Conservation (phyloP, 2,888 invertebrate genomes). For the Drosophila longiperda region DNA sequence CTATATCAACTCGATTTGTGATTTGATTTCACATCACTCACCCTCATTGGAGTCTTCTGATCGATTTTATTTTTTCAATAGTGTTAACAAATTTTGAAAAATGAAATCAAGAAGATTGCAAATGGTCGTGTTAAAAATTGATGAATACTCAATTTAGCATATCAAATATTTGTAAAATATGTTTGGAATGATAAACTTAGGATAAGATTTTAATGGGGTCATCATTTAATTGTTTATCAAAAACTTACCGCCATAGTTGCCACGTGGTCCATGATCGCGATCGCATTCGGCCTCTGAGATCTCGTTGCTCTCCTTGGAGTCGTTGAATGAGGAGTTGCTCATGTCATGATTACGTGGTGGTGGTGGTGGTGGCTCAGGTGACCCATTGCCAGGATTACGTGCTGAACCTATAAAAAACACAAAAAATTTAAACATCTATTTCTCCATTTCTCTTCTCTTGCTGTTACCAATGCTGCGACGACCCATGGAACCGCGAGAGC, state of each 20-base stretch:
- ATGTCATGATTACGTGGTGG: constrained; percentile 93
- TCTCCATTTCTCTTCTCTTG: no score
- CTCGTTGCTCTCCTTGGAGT: constrained; percentile 97
- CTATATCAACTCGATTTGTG: constrained; percentile 46
- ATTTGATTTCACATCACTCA: constrained; percentile 78
- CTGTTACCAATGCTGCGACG: constrained; percentile 86
- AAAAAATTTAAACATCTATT: background rate
- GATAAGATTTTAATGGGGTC: background rate
- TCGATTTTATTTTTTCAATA: constrained; percentile 42
- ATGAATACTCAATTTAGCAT: constrained; percentile 38
- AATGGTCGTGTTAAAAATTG: constrained; percentile 60
- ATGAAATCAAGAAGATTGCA: constrained; percentile 61
- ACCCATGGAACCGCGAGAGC: constrained; percentile 93
- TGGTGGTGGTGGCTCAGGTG: constrained; percentile 90
- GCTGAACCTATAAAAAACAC: constrained; percentile 80
- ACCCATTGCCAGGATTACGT: constrained; percentile 86
- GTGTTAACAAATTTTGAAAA: constrained; percentile 58
- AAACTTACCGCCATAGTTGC: constrained; percentile 92
- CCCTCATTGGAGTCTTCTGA: constrained; percentile 85
- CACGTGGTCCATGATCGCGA: constrained; percentile 91
- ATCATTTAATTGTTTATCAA: background rate
- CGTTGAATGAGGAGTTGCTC: constrained; percentile 93
- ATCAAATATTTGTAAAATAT: constrained; percentile 9
- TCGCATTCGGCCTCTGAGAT: constrained; percentile 97
- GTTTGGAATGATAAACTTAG: constrained; percentile 15